phyloP scores from a whole-genome alignment of 2,888 invertebrate species.

The Cryptosula pallasiana region DNA sequence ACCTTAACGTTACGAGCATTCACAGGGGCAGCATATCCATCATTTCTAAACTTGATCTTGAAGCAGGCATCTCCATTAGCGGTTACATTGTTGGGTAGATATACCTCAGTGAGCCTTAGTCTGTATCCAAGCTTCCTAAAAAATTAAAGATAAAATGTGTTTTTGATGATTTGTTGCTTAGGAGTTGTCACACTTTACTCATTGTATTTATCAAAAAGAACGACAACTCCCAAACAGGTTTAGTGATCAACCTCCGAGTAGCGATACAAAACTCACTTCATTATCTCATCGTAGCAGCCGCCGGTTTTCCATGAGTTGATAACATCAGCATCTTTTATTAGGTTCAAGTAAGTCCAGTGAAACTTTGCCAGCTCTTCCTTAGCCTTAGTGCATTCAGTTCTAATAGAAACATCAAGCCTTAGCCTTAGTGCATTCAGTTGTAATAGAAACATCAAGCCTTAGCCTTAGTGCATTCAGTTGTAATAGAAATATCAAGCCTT shows the following conservation, averaged over 20 bases:
- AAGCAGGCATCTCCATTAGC: conserved; percentile 25
- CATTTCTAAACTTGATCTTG: conserved; percentile 26
- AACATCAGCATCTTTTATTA: conserved; percentile 26
- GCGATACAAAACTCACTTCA: too few species aligned
- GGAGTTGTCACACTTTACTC: too few species aligned
- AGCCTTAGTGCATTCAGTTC: conserved; percentile 29
- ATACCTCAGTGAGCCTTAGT: conserved; percentile 26
- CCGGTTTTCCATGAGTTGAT: conserved; percentile 27
- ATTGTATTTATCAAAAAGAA: too few species aligned
- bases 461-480: conserved; percentile 28
- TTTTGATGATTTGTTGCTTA: too few species aligned
- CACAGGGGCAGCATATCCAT: conserved; percentile 29
- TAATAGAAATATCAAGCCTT: conserved; percentile 22
- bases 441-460: conserved; percentile 4
- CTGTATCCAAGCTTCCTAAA: conserved; percentile 28
- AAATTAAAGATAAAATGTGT: not conserved
- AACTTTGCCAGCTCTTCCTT: conserved; percentile 28
- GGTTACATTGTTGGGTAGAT: conserved; percentile 3
- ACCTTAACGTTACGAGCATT: conserved; percentile 26
- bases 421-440: conserved; percentile 28
- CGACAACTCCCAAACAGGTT: too few species aligned
- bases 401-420: conserved; percentile 4
- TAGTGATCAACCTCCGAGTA: too few species aligned
- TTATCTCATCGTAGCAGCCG: conserved; percentile 28
- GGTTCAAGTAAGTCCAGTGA: conserved; percentile 30